These are phyloP conservation scores for Xerus rutilus DNA, from an alignment of 2,797 vertebrate species.

Conservation along the genomic window DNA sequence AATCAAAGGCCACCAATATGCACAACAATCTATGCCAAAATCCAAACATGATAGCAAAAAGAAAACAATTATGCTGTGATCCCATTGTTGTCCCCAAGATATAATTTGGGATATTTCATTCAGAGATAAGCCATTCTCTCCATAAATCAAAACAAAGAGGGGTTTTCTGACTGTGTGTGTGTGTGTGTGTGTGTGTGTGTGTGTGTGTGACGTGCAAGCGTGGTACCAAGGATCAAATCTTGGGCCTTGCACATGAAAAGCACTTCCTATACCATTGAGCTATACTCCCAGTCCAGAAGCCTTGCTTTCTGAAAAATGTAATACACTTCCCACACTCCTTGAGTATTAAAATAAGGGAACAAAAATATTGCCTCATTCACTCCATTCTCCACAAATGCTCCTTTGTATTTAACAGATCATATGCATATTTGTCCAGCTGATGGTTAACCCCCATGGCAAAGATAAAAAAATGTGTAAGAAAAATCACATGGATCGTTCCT, in stretches of 20 bases:
- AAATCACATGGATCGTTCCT: neutral
- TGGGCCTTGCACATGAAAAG: neutral
- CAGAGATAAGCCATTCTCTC: conserved; percentile 9
- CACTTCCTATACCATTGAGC: neutral
- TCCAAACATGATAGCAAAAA: conserved; percentile 13
- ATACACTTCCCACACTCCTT: neutral
- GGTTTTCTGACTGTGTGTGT: neutral
- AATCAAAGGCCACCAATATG: conserved; percentile 9
- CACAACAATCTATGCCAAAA: conserved; percentile 32
- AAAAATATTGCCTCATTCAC: neutral
- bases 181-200: no score
- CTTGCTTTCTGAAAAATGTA: conserved; percentile 53
- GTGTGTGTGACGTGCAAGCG: no score
- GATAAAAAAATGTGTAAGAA: conserved; percentile 61
- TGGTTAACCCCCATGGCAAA: conserved; percentile 40
- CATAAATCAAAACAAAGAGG: neutral
- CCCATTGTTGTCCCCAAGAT: neutral
- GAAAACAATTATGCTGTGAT: conserved; percentile 45
- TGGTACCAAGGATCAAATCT: neutral
- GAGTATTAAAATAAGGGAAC: conserved; percentile 38
- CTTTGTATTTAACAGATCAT: neutral
- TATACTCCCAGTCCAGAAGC: neutral
- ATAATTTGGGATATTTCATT: neutral
- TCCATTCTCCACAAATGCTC: neutral
- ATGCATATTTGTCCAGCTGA: neutral